phyloP scores from a whole-genome alignment of 2,888 invertebrate genomes.

The Volucella inanis region DNA sequence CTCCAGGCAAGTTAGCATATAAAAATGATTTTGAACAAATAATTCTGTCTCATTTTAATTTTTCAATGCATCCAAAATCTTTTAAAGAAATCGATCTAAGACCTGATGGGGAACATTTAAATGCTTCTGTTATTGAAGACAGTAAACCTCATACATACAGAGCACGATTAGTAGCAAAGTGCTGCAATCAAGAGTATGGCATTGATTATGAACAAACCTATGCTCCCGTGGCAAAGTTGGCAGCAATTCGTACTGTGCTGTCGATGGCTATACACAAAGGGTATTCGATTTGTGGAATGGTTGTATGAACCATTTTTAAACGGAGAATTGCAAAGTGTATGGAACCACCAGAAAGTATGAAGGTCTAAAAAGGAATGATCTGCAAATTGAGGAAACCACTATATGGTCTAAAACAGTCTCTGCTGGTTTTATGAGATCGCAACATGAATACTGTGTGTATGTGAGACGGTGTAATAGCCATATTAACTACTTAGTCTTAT shows the following conservation, averaged over 20 bases:
- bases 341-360: not conserved
- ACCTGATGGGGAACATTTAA: too few species aligned
- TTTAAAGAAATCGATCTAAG: too few species aligned
- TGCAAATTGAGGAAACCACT: conserved; percentile 16
- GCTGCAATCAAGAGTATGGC: conserved; percentile 22
- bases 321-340: too few species aligned
- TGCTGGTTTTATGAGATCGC: not conserved
- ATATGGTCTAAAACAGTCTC: conserved; percentile 17
- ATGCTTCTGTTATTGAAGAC: too few species aligned
- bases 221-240: conserved; percentile 7
- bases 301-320: too few species aligned
- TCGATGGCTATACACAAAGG: conserved; percentile 11
- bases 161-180: conserved; percentile 30
- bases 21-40: too few species aligned
- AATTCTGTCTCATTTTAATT: too few species aligned
- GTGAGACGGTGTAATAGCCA: too few species aligned
- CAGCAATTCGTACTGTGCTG: conserved; percentile 21
- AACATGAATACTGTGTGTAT: too few species aligned
- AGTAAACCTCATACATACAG: conserved; percentile 22
- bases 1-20: too few species aligned
- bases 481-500: too few species aligned
- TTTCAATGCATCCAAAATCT: too few species aligned
- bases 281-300: not conserved
- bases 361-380: not conserved
- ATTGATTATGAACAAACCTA: conserved; percentile 19